Percentiles rank a stretch among this genome's conserved stretches.
phyloP scores from a whole-genome alignment of 2,797 vertebrate genomes.

The Sarcophilus harrisii region DNA sequence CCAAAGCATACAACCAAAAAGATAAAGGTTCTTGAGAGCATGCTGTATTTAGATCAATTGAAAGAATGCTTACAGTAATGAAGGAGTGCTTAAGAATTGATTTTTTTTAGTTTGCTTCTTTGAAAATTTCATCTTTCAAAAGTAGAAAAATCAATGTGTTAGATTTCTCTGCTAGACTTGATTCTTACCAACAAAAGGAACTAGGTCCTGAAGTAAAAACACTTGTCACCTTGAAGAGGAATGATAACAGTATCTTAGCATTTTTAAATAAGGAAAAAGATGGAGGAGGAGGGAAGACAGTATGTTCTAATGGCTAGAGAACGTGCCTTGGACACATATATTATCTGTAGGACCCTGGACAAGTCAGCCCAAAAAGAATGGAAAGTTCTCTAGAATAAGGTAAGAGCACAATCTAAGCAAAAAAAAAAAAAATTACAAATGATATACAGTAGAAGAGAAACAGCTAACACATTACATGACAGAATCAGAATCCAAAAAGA shows the following conservation, averaged over 20 bases:
- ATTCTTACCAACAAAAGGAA: neutral
- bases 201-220: neutral
- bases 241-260: neutral
- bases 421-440: neutral
- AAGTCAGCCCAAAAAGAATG: neutral
- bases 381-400: neutral
- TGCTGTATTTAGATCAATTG: neutral
- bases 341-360: neutral
- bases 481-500: neutral
- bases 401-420: neutral
- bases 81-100: neutral
- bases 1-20: neutral
- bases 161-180: neutral
- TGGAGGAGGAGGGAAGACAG: fast-evolving
- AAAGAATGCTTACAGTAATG: neutral
- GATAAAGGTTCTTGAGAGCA: neutral
- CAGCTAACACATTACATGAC: neutral
- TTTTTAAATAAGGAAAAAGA: neutral
- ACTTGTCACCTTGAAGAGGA: neutral
- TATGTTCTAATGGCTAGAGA: neutral
- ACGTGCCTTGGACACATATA: neutral
- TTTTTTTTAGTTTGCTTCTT: neutral
- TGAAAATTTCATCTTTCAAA: neutral
- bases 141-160: neutral
- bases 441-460: neutral